phyloP scores from a whole-genome alignment of 2,888 invertebrate species.

The Coleophora deauratella region DNA sequence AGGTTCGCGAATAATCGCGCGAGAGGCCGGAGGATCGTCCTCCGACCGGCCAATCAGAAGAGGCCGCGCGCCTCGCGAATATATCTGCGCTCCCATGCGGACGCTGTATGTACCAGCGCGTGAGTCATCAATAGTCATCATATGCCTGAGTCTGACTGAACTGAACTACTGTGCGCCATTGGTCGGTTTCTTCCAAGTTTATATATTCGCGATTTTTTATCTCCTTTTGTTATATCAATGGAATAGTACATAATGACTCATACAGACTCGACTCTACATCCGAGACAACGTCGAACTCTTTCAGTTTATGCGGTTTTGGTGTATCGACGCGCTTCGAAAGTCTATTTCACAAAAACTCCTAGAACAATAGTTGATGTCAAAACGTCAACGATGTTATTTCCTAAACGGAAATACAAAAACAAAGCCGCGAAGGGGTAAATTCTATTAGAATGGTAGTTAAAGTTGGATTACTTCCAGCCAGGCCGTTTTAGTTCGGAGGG shows the following conservation, averaged over 20 bases:
- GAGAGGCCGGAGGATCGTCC: slow-evolving; percentile 72
- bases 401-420: slow-evolving; percentile 57
- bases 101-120: slow-evolving; percentile 11
- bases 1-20: slow-evolving; percentile 64
- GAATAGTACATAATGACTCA: slow-evolving; percentile 16
- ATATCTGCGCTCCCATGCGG: slow-evolving; percentile 42
- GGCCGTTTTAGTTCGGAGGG: slow-evolving; percentile 38
- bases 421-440: slow-evolving; percentile 44
- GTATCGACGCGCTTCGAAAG: slow-evolving; percentile 39
- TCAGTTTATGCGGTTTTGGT: slow-evolving; percentile 54
- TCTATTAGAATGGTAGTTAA: slow-evolving; percentile 47
- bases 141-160: neutral
- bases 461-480: slow-evolving; percentile 52
- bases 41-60: slow-evolving; percentile 51
- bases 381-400: slow-evolving; percentile 41
- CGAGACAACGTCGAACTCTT: slow-evolving; percentile 27
- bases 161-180: neutral
- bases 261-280: slow-evolving; percentile 3
- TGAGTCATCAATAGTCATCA: neutral
- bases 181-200: neutral
- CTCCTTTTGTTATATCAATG: neutral
- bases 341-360: slow-evolving; percentile 23
- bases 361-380: slow-evolving; percentile 39
- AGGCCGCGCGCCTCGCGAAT: slow-evolving; percentile 55
- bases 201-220: no score